Evolutionary conservation across 2,113 vertebrate genomes (phyloP).

Genomic region (Brachyistius frenatus): DNA sequence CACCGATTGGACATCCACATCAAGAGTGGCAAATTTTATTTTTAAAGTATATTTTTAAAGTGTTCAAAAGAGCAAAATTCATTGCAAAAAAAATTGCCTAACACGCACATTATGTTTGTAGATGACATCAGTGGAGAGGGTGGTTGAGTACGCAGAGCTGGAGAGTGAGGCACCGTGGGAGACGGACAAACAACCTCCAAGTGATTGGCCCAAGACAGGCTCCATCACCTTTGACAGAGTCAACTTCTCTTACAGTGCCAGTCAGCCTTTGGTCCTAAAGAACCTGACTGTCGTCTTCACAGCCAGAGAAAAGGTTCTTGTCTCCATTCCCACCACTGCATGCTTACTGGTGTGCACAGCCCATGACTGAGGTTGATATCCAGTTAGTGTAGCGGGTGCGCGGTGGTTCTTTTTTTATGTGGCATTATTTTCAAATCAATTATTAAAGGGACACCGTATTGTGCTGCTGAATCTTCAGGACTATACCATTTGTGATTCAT

Average conservation of each 20-base stretch:
- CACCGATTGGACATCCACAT: too few species aligned
- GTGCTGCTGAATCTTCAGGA: constrained; percentile 77
- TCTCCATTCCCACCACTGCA: constrained; percentile 63
- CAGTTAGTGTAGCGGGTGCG: constrained; percentile 65
- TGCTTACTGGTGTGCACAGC: constrained; percentile 62
- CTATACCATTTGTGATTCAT: constrained; percentile 87
- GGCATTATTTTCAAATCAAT: constrained; percentile 83
- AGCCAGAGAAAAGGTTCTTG: constrained; percentile 91
- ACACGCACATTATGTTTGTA: constrained; percentile 47
- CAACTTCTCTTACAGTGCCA: constrained; percentile 90
- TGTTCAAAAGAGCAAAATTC: not conserved
- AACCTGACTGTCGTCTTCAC: constrained; percentile 90
- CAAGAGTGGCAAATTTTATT: not conserved
- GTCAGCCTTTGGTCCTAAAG: constrained; percentile 89
- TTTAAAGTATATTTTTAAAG: not conserved
- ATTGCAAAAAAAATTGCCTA: not conserved
- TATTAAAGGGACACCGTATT: constrained; percentile 83
- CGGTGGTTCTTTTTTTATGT: constrained; percentile 72
- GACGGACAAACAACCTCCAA: constrained; percentile 85
- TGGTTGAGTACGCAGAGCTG: constrained; percentile 94
- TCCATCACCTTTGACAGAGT: constrained; percentile 92
- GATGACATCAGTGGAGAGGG: constrained; percentile 98
- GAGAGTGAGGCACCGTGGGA: constrained; percentile 96
- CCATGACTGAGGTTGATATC: constrained; percentile 77
- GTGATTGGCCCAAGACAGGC: constrained; percentile 90